Percentiles rank a stretch among this genome's conserved stretches.
Conservation (phyloP, 2,797 vertebrate species). For the Leuciscus waleckii region DNA sequence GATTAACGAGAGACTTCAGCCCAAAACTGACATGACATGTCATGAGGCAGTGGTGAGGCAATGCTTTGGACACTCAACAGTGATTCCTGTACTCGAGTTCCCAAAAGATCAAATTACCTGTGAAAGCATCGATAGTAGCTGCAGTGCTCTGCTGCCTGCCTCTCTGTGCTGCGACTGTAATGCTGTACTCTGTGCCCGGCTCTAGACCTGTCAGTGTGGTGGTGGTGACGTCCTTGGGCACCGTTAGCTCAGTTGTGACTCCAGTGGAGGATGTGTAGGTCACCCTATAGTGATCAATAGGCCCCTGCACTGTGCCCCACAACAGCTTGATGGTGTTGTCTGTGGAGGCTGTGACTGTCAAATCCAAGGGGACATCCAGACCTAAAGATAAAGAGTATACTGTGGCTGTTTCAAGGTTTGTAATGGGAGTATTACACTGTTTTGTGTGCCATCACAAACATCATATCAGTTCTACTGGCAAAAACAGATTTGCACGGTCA, state of each 20-base stretch:
- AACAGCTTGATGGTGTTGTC: constrained; percentile 92
- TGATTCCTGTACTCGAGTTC: background rate
- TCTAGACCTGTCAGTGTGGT: constrained; percentile 89
- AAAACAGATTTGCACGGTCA: background rate
- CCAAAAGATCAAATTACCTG: constrained; percentile 80
- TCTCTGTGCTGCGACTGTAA: constrained; percentile 90
- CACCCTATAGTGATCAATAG: constrained; percentile 94
- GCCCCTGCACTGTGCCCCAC: constrained; percentile 90
- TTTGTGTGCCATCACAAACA: background rate
- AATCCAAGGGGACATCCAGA: constrained; percentile 91
- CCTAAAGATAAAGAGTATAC: constrained; percentile 68
- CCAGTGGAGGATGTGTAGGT: constrained; percentile 91
- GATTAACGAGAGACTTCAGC: background rate
- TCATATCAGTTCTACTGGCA: background rate
- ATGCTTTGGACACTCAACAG: background rate
- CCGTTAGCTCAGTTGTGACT: constrained; percentile 86
- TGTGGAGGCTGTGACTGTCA: constrained; percentile 91
- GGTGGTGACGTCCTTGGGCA: constrained; percentile 82
- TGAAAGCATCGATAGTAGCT: constrained; percentile 93
- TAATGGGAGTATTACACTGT: background rate
- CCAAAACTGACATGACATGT: background rate
- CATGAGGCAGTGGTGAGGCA: background rate
- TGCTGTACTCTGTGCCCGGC: constrained; percentile 94
- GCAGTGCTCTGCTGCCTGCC: constrained; percentile 93
- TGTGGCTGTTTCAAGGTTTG: background rate